Base-by-base conservation (phyloP, 2,797 vertebrate species). In the Rhynchonycteris naso region DNA sequence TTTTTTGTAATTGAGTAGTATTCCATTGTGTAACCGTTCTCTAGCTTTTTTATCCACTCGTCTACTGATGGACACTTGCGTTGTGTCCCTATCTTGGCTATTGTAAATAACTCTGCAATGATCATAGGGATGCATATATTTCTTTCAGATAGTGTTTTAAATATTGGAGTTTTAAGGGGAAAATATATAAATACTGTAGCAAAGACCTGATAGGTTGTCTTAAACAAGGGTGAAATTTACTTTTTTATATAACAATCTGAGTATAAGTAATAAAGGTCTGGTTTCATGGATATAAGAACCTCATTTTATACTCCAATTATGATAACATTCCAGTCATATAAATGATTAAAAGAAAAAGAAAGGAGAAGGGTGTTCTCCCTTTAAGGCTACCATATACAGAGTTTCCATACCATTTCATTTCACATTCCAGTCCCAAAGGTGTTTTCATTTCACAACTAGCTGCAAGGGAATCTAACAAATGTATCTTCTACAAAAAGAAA, bases 381-480 rank as follows among this genome's bases (percentile, higher is more conserved):
- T 85, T 58, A 83, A 74, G n/a, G 7, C 6, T 38, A 69, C 9
- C 10, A 19, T 8, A 19, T 8, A 22, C 7, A 69, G 59, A 78
- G 14, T 87, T 83, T 91, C 2, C 7, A 58, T 24, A 74, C 3
- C 8, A 3, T 74, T 68, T 92, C 21, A 38, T 71, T 84, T 65
- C 30, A 66, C 5, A 35, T 68, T 7, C 9, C 26, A 78, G 50
- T 43, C 10, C 26, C 26, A 68, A 50, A 63, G 4, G 10, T 65
- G 68, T 50, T 91, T 93, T 50, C 11, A 43, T 92, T 72, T 83
- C 28, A 90, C 7, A 75, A 10, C 1, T 47, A 92, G 63, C 28
- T 78, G 30, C 59, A 88, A 92, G 35, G 24, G n/a, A 79, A 9
- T 63, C 58, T 90, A 63, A 33, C 7, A 92, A 79, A 28, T 24